A percentile compares a stretch with the other conserved stretches of the same genome.
phyloP scores from a whole-genome alignment of 2,797 vertebrate species.

The Mus caroli region DNA sequence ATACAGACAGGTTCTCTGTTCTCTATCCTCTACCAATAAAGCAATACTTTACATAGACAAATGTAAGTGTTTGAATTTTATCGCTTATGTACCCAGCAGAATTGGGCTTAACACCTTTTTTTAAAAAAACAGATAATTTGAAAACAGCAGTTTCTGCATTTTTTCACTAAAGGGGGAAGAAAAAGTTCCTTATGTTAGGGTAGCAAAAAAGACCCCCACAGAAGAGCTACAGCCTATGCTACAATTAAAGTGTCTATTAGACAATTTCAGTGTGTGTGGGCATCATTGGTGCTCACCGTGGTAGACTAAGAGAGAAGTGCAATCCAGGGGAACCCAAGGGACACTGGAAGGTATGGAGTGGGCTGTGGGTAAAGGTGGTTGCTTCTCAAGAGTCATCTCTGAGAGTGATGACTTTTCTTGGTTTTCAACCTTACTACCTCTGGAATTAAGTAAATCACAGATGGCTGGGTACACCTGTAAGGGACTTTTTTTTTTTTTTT shows the following conservation, averaged over 20 bases:
- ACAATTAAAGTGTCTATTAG: neutral
- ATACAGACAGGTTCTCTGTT: neutral
- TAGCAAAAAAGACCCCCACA: neutral
- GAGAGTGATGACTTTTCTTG: too few relatives aligned
- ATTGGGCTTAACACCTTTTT: neutral
- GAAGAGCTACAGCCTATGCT: neutral
- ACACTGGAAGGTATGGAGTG: neutral
- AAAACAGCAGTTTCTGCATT: constrained; percentile 33
- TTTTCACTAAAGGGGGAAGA: constrained; percentile 24
- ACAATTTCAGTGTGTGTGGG: neutral
- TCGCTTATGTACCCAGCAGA: neutral
- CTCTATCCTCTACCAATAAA: constrained; percentile 53
- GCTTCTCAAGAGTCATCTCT: neutral
- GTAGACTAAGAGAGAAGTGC: too few relatives aligned
- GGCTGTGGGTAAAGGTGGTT: neutral
- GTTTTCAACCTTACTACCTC: neutral
- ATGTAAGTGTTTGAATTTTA: constrained; percentile 13
- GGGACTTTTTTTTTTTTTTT: neutral
- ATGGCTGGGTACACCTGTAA: neutral
- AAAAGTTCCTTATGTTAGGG: constrained; percentile 2
- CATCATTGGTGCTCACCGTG: neutral
- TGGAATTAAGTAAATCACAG: neutral
- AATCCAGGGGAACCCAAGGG: neutral
- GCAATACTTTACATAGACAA: constrained; percentile 55
- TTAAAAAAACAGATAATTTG: neutral